phyloP scores from a whole-genome alignment of 2,888 invertebrate genomes.

The Cremastobaeus sp. region DNA sequence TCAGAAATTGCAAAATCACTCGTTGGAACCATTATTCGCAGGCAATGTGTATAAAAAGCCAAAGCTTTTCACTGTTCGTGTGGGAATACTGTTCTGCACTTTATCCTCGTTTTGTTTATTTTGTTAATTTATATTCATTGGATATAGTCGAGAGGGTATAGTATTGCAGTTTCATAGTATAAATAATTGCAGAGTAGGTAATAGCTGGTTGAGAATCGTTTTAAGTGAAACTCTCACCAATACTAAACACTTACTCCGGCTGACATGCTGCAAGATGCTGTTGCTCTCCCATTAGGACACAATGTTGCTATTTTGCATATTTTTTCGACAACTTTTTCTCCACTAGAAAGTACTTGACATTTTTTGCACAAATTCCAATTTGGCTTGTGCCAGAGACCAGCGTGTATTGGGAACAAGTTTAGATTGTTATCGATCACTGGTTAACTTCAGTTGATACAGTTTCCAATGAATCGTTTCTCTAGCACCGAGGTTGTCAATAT shows the following conservation, averaged over 20 bases:
- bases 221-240: constrained; percentile 50
- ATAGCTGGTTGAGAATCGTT: constrained; percentile 51
- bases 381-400: no score
- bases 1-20: no score
- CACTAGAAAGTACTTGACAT: no score
- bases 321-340: no score
- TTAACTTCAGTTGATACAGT: constrained; percentile 18
- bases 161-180: constrained; percentile 27
- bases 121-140: constrained; percentile 5
- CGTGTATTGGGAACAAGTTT: neutral
- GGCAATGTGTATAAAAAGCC: neutral
- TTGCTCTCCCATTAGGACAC: neutral
- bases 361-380: no score
- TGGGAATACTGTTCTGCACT: neutral
- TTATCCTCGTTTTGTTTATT: no score
- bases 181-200: constrained; percentile 46
- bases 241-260: constrained; percentile 28
- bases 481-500: constrained; percentile 2
- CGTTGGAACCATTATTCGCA: no score
- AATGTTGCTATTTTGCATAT: neutral
- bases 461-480: neutral
- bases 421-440: constrained; percentile 5
- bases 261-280: constrained; percentile 36
- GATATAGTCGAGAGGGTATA: constrained; percentile 9
- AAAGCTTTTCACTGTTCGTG: neutral